These are phyloP conservation scores for Embiotoca jacksoni DNA, from an alignment of 2,113 vertebrate genomes.

Conservation along the genomic window DNA sequence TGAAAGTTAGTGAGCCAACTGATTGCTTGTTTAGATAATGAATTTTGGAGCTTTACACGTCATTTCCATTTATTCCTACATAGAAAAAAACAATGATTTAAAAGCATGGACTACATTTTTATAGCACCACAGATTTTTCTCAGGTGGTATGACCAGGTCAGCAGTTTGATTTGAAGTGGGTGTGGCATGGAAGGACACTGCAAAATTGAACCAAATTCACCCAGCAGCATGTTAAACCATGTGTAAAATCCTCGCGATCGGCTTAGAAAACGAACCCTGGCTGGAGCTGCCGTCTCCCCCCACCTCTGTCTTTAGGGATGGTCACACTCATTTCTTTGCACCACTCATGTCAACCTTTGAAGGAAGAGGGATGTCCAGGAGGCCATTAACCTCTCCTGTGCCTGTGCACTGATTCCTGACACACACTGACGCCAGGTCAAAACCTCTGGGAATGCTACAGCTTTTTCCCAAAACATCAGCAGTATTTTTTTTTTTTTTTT, in stretches of 20 bases:
- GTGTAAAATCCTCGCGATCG: constrained; percentile 80
- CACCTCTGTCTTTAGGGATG: constrained; percentile 74
- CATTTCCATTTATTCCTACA: constrained; percentile 3
- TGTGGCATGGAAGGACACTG: constrained; percentile 69
- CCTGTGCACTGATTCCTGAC: constrained; percentile 51
- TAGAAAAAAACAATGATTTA: constrained; percentile 14
- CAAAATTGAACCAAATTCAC: constrained; percentile 77
- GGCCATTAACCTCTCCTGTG: constrained; percentile 65
- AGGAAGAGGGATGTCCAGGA: constrained; percentile 70
- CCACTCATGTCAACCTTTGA: constrained; percentile 61
- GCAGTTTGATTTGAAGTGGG: constrained; percentile 73
- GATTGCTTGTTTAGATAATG: constrained; percentile 45
- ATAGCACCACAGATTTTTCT: constrained; percentile 46
- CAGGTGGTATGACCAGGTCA: constrained; percentile 60
- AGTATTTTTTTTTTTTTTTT: constrained; percentile 16
- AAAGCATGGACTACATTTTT: constrained; percentile 31
- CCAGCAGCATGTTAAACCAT: constrained; percentile 82
- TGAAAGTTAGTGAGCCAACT: constrained; percentile 30
- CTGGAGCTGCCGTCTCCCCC: constrained; percentile 49
- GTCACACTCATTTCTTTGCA: constrained; percentile 67
- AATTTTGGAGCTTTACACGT: neutral
- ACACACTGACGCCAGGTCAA: constrained; percentile 48
- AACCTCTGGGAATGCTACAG: constrained; percentile 32
- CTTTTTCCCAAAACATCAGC: neutral
- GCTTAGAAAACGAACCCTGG: constrained; percentile 77